phyloP scores from a whole-genome alignment of 2,797 vertebrate genomes.

The Manis crassicaudata region DNA sequence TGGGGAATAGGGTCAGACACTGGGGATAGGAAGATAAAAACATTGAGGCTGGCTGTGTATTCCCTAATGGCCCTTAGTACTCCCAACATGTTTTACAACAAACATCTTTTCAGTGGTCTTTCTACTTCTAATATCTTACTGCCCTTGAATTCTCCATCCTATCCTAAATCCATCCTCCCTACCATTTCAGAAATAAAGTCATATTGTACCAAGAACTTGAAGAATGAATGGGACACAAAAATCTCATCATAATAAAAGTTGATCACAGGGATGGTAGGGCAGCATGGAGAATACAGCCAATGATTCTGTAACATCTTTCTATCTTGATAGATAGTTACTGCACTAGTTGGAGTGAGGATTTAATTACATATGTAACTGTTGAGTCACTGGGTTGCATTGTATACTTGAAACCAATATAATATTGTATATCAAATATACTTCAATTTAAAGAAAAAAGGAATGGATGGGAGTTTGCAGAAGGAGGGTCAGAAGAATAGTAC shows the following conservation, averaged over 20 bases:
- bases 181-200: slow-evolving; percentile 43
- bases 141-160: slow-evolving; percentile 6
- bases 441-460: too few species aligned
- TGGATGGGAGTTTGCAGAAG: not conserved
- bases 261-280: too few species aligned
- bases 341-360: too few species aligned
- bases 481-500: not conserved
- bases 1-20: not conserved
- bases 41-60: not conserved
- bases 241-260: too few species aligned
- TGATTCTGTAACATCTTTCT: too few species aligned
- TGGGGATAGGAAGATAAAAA: slow-evolving; percentile 25
- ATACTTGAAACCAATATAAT: too few species aligned
- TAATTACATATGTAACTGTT: too few species aligned
- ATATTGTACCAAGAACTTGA: not conserved
- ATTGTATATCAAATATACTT: too few species aligned
- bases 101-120: not conserved
- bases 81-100: not conserved
- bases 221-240: not conserved
- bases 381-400: too few species aligned
- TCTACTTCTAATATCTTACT: slow-evolving; percentile 32
- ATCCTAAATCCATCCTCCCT: not conserved
- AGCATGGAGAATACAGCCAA: too few species aligned
- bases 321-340: too few species aligned
- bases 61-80: not conserved